Evolutionary conservation across 1,140 invertebrate species (phyloP).

Genomic region (Lycorma delicatula): DNA sequence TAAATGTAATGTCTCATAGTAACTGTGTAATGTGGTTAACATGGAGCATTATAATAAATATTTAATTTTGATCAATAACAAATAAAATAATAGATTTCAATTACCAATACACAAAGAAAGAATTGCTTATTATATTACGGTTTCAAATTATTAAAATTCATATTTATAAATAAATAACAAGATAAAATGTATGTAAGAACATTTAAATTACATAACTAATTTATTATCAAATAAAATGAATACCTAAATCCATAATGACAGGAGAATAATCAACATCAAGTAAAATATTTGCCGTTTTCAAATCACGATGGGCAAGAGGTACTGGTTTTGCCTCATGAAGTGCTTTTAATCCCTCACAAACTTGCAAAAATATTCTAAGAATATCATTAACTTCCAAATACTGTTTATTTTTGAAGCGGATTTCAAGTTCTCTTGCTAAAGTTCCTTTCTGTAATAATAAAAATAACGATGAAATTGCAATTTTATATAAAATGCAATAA

Average conservation of each 20-base stretch:
- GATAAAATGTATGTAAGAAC: background rate
- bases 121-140: too few relatives aligned
- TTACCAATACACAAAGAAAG: too few relatives aligned
- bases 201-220: background rate
- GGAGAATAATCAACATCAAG: conserved; percentile 60
- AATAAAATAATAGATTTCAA: too few relatives aligned
- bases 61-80: too few relatives aligned
- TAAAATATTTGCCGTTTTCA: conserved; percentile 78
- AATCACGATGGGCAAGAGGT: conserved; percentile 70
- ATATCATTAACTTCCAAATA: conserved; percentile 55
- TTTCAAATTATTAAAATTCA: background rate
- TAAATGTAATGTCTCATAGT: too few relatives aligned
- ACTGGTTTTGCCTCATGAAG: conserved; percentile 66
- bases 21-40: too few relatives aligned
- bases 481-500: too few relatives aligned
- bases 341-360: conserved; percentile 65
- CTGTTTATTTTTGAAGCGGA: conserved; percentile 46
- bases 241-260: conserved; percentile 75
- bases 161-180: conserved; percentile 4
- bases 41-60: too few relatives aligned
- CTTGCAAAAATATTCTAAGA: conserved; percentile 58
- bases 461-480: too few relatives aligned
- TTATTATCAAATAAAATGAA: conserved; percentile 19
- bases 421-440: conserved; percentile 58
- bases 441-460: conserved; percentile 57